Percentiles rank a stretch among this genome's conserved stretches.
phyloP scores from a whole-genome alignment of 1,140 invertebrate species.

The Trissolcus basalis region DNA sequence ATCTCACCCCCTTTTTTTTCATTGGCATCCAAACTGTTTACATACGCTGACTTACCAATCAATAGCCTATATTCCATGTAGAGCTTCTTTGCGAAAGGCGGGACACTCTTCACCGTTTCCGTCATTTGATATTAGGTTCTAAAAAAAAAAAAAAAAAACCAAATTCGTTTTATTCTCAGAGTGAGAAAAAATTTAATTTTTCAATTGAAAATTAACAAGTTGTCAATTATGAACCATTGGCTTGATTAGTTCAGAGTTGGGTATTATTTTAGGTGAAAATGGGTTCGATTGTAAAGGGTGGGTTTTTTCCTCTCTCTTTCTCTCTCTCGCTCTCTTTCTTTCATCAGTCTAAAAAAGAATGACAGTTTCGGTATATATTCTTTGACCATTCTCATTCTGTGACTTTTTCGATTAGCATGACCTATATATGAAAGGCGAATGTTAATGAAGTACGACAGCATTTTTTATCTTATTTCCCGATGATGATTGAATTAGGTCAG shows the following conservation, averaged over 20 bases:
- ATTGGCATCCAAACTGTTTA: slow-evolving; percentile 50
- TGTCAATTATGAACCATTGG: too few relatives aligned
- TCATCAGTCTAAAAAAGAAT: too few relatives aligned
- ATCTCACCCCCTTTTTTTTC: slow-evolving; percentile 13
- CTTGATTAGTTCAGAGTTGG: too few relatives aligned
- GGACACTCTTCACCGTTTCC: slow-evolving; percentile 23
- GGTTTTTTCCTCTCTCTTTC: too few relatives aligned
- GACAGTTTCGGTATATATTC: neutral
- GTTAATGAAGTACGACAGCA: slow-evolving; percentile 32
- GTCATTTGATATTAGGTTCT: too few relatives aligned
- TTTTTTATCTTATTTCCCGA: slow-evolving; percentile 54
- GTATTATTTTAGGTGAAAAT: too few relatives aligned
- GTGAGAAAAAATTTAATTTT: too few relatives aligned
- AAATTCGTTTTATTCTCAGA: neutral
- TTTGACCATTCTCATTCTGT: neutral
- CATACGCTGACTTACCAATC: slow-evolving; percentile 54
- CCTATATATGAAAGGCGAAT: slow-evolving; percentile 37
- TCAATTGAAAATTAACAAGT: too few relatives aligned
- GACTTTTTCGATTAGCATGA: slow-evolving; percentile 9
- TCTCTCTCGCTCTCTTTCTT: too few relatives aligned
- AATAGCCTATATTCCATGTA: slow-evolving; percentile 58
- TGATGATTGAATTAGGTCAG: slow-evolving; percentile 75
- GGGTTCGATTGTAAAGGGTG: too few relatives aligned
- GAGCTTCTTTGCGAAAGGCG: slow-evolving; percentile 58
- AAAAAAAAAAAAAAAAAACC: too few relatives aligned